Conservation (phyloP, 2,113 vertebrate species). For the Protobothrops flavoviridis region DNA sequence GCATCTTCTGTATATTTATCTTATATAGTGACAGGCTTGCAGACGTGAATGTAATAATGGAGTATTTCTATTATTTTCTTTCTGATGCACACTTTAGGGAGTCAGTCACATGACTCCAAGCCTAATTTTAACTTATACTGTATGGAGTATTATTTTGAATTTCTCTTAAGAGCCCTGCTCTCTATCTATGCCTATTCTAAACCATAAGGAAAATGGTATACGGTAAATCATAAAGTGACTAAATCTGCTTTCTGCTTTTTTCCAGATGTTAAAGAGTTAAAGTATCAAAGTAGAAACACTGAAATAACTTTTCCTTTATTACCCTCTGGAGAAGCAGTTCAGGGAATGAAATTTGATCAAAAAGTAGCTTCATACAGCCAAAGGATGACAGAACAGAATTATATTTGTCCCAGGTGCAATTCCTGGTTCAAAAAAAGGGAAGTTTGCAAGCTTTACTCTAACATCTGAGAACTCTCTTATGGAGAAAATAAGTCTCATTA, state of each 20-base stretch:
- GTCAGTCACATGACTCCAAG: not conserved
- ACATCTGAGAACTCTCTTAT: not conserved
- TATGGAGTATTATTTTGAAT: not conserved
- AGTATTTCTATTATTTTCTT: not conserved
- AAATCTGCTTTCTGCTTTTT: not conserved
- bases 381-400: not conserved
- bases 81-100: not conserved
- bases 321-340: not conserved
- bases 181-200: not conserved
- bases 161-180: not conserved
- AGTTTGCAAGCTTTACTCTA: not conserved
- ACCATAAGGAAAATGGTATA: rapidly evolving
- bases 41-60: not conserved
- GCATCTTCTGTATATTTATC: not conserved
- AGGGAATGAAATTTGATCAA: not conserved
- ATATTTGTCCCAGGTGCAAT: not conserved
- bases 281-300: not conserved
- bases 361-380: not conserved
- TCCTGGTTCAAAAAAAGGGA: not conserved
- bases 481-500: constrained; percentile 6
- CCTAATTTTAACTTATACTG: not conserved
- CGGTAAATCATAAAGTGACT: not conserved
- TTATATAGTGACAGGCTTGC: not conserved
- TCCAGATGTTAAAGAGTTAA: not conserved
- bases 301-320: rapidly evolving